Evolutionary conservation across 2,888 invertebrate genomes (phyloP), one percentile per base, ranked within the genome.

Genomic region (Pollenia angustigena): DNA sequence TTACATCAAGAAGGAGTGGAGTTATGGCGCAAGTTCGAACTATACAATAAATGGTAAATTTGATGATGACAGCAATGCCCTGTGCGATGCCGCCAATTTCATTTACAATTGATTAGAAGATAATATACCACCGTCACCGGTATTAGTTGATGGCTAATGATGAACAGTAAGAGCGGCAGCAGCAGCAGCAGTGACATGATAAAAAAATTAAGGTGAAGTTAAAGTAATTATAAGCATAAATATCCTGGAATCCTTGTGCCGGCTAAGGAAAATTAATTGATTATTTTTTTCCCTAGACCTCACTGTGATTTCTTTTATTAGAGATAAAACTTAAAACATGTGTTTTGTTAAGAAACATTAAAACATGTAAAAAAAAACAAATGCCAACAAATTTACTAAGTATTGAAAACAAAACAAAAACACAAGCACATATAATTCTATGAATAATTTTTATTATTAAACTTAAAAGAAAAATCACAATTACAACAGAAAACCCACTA

Each of bases 1-100:
- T 84, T 93, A 92, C 85, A 93, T 93, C 32, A 93, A 93, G 32
- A 93, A 93, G 89, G 93, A 93, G 89, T 93, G 93, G 93, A 92
- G 91, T 46, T 93, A 93, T 75, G 93, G 92, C 81, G 88, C 91
- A 64, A 92, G 91, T 74, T 90, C 91, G 50, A 92, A 90, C 81
- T 93, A 93, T 87, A 91, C 91, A 85, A 93, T 93, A 90, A 92
- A 92, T 69, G 92, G 92, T 23, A 93, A 93, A 85, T 93, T 93
- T 74, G 93, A 93, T 80, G 93, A 93, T 85, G 93, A 93, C 81
- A 92, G 92, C 88, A 93, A 93, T 89, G 93, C 92, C 3, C 88
- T 93, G 40, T 93, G 92, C 89, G 93, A 93, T 91, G 92, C 93
- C 46, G 92, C 92, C 83, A 93, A 92, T 86, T 93, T 93, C 54